Evolutionary conservation across 2,888 invertebrate species (phyloP).

Genomic region (Salticus scenicus): DNA sequence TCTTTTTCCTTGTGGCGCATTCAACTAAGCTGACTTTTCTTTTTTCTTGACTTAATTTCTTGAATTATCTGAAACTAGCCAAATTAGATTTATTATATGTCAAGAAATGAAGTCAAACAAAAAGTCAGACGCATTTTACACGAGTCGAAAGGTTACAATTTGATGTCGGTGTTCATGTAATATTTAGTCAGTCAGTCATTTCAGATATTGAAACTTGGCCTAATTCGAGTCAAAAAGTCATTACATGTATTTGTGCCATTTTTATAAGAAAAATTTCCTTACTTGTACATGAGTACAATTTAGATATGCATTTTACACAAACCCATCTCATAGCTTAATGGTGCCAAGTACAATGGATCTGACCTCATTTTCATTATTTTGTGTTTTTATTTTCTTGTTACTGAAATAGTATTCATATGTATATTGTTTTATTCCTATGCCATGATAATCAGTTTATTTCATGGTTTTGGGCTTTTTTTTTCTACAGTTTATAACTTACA

Average conservation of each 20-base stretch:
- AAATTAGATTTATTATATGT: conserved; percentile 56
- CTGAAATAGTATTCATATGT: not conserved
- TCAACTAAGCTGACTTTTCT: conserved; percentile 56
- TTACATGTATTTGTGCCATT: not conserved
- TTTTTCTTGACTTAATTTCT: conserved; percentile 67
- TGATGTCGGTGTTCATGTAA: not conserved
- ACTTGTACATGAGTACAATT: no score
- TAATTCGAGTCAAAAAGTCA: not conserved
- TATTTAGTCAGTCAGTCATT: not conserved
- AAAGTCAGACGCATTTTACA: conserved; percentile 48
- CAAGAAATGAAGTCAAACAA: conserved; percentile 66
- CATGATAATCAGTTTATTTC: not conserved
- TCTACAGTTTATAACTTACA: no score
- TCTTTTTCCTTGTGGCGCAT: not conserved
- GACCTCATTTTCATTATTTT: not conserved
- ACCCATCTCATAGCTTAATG: not conserved
- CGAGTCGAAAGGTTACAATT: not conserved
- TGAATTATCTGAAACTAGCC: conserved; percentile 54
- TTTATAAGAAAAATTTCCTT: no score
- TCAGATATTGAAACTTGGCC: conserved; percentile 6
- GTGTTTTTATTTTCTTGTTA: not conserved
- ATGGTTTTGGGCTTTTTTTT: not conserved
- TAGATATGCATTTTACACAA: not conserved
- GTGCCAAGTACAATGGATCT: conserved; percentile 11
- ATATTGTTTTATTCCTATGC: not conserved